phyloP scores from a whole-genome alignment of 2,888 invertebrate genomes.

The Microctonus brassicae region DNA sequence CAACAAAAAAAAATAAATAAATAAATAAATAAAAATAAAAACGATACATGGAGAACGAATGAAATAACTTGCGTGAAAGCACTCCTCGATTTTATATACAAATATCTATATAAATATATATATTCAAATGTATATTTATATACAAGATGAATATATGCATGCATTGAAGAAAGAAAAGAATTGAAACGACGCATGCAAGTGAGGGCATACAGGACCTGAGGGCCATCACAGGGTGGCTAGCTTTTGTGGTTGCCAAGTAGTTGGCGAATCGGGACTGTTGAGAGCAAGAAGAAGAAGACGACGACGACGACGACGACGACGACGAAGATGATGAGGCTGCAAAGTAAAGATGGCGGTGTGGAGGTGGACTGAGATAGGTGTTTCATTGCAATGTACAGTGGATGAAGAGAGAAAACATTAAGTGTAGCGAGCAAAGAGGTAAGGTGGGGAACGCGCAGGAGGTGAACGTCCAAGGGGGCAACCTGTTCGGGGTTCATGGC shows the following conservation, averaged over 20 bases:
- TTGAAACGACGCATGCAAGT: background rate
- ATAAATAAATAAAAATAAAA: too few relatives aligned
- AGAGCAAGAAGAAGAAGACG: slow-evolving; percentile 12
- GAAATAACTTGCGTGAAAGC: too few relatives aligned
- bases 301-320: slow-evolving; percentile 38
- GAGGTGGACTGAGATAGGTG: background rate
- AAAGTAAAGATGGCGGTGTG: slow-evolving; percentile 38
- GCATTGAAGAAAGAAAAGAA: too few relatives aligned
- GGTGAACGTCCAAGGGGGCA: slow-evolving; percentile 70
- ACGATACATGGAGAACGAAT: too few relatives aligned
- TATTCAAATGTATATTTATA: too few relatives aligned
- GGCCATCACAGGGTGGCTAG: slow-evolving; percentile 46
- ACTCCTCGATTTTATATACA: too few relatives aligned
- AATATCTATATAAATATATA: background rate
- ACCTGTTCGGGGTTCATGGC: slow-evolving; percentile 71
- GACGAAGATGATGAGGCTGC: slow-evolving; percentile 48
- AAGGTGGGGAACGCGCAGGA: slow-evolving; percentile 56
- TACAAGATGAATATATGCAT: too few relatives aligned
- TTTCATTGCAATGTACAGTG: background rate
- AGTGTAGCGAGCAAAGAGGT: slow-evolving; percentile 32
- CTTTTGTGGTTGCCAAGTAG: slow-evolving; percentile 45
- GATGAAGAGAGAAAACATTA: slow-evolving; percentile 5
- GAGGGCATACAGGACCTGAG: slow-evolving; percentile 36
- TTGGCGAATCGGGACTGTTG: background rate
- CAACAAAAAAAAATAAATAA: too few relatives aligned